These are phyloP conservation scores for Psilopogon haemacephalus DNA, from an alignment of 2,113 vertebrate species.

Conservation along the genomic window DNA sequence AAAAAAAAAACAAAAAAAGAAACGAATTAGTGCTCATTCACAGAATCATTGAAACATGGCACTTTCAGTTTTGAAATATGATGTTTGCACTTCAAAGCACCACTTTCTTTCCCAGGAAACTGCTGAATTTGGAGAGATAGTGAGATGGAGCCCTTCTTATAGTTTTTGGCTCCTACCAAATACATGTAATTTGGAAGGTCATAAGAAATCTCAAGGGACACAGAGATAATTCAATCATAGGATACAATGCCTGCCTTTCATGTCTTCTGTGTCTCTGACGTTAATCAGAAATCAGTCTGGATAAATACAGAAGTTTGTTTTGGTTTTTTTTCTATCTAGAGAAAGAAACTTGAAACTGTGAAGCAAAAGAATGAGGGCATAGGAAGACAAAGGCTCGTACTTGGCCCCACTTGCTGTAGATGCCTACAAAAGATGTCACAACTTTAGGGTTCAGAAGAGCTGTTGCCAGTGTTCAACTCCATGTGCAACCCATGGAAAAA, in stretches of 20 bases:
- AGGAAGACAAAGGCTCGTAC: neutral
- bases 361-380: neutral
- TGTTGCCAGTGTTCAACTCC: neutral
- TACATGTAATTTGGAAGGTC: constrained; percentile 12
- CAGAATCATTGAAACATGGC: neutral
- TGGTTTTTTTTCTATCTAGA: neutral
- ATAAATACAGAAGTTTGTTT: constrained; percentile 9
- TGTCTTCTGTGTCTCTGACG: neutral
- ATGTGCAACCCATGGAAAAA: neutral
- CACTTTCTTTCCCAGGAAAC: neutral
- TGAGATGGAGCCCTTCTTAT: constrained; percentile 15
- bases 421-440: neutral
- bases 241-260: constrained; percentile 20
- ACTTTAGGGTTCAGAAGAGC: neutral
- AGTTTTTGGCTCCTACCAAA: constrained; percentile 16
- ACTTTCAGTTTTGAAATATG: neutral
- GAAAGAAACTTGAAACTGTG: neutral
- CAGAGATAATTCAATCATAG: neutral
- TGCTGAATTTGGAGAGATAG: neutral
- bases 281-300: constrained; percentile 27
- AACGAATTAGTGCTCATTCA: neutral
- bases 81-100: neutral
- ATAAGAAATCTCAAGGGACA: constrained; percentile 22
- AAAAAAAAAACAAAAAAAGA: no score
- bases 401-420: neutral